These are phyloP conservation scores for Ichneumoninae sp. DNA, from an alignment of 2,888 invertebrate genomes.

Conservation along the genomic window DNA sequence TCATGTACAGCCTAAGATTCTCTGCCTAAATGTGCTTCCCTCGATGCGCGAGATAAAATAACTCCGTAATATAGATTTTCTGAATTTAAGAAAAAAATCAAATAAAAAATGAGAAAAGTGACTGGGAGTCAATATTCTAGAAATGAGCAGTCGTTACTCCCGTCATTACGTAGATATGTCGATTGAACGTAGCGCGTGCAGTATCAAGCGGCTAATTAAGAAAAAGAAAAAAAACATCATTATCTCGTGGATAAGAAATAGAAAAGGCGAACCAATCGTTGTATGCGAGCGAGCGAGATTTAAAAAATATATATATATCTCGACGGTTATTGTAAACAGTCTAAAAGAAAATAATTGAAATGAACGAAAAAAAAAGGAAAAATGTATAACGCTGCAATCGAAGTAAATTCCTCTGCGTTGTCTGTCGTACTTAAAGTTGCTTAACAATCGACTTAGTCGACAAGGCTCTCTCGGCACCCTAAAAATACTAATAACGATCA, in stretches of 20 bases:
- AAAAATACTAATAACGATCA: conserved; percentile 60
- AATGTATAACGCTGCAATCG: conserved; percentile 26
- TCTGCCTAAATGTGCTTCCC: conserved; percentile 37
- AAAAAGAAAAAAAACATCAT: conserved; percentile 17
- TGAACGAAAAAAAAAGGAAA: conserved; percentile 11
- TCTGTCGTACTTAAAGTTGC: conserved; percentile 23
- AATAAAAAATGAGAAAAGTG: neutral
- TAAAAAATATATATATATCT: conserved; percentile 6
- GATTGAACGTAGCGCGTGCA: neutral
- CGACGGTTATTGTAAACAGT: conserved; percentile 32
- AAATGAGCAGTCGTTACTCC: conserved; percentile 55
- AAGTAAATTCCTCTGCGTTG: conserved; percentile 41
- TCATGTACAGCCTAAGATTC: conserved; percentile 21
- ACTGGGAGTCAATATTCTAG: conserved; percentile 46
- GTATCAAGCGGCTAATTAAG: conserved; percentile 1
- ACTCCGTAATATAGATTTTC: conserved; percentile 9
- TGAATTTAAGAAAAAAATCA: neutral
- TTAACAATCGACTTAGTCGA: conserved; percentile 18
- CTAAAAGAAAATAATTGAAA: conserved; percentile 11
- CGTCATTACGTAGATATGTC: conserved; percentile 14
- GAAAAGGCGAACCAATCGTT: conserved; percentile 28
- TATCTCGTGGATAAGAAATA: conserved; percentile 6
- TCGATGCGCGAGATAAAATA: neutral
- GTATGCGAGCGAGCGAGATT: conserved; percentile 12
- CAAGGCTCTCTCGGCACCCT: conserved; percentile 26